Base-by-base conservation (phyloP, 2,797 vertebrate genomes). In the Aratinga solstitialis region DNA sequence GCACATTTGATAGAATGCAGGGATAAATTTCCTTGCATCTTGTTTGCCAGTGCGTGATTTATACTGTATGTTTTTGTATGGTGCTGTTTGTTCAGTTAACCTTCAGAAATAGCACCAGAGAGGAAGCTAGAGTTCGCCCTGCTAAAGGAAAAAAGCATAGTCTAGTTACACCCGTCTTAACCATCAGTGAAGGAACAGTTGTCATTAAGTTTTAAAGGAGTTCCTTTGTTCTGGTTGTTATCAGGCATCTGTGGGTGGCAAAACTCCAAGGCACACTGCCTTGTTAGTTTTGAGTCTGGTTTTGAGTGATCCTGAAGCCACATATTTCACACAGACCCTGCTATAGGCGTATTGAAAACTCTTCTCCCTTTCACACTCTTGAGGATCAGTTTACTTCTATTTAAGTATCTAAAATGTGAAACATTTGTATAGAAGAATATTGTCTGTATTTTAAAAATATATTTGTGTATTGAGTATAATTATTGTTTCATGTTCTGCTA, bases 41-140 rank as follows among this genome's bases (percentile, higher is more conserved):
- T 51, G 4, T 82, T 56, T 84, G 13, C 63, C 36, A 38, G 32
- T 26, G 34, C 0, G 0, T 36, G 62, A 0, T 81, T 88, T 75
- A n/a, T 47, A 23, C 24, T 47, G 3, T 2, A 8, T 71, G 14
- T 79, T 94, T 62, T 53, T 56, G 10, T 77, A 9, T 12, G 45
- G 58, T 90, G 50, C 62, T 90, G 22, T 74, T 86, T 53, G 40
- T 75, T 92, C 23, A 9, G 75, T 73, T 72, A 81, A 75, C 56
- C 32, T 77, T 77, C 78, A 74, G 50, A 79, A 93, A 29, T 22
- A 19, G 30, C 61, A n/a, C 5, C 16, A 15, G 47, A 59, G 27
- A 58, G 61, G 38, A 78, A 61, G 22, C 30, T 48, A 2, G 24
- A 23, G n/a, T 75, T 91, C 36, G 14, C 2, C 0, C 1, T 62